Evolutionary conservation across 2,113 vertebrate species (phyloP), one percentile per base, ranked within the genome.

Genomic region (Cololabis saira): DNA sequence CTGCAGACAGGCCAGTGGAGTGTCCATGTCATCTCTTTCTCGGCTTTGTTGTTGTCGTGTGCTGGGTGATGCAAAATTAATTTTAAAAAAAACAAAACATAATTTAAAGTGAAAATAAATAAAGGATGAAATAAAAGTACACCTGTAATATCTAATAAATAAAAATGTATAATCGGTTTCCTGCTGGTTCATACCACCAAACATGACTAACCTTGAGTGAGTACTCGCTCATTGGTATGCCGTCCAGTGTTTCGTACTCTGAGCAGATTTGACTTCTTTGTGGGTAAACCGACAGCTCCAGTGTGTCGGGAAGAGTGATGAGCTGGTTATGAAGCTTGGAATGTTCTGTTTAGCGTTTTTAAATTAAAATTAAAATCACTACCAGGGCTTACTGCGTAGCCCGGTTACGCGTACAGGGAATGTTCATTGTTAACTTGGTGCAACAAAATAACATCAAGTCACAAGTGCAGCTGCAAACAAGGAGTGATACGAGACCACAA

Each of bases 291-390:
- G 67, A 55, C 48, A 55, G 52, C 43, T 50, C 6, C 17, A 2
- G 50, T 33, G 52, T 40, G 41, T 19, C 15, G 30, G 47, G 47
- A 40, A 43, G 56, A 66, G 66, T 11, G 30, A 45, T 4, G 5
- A n/a, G 24, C 42, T 13, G 49, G 14, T 17, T 13, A 6, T 22
- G 57, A 55, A 48, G 48, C 30, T 15, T 52, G n/a, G 15, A 53
- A 57, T 44, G 52, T 62, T 56, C 66, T 52, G 67, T 30, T 12
- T 18, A 53, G 55, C 5, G 0, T 45, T n/a, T n/a, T n/a, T 13
- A 57, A 51, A 71, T 58, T 43, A 59, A 48, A 67, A 53, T 79
- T 65, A 56, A 16, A 14, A 42, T 42, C 24, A 6, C 47, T n/a
- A n/a, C n/a, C n/a, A n/a, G n/a, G n/a, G n/a, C n/a, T n/a, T n/a